phyloP scores from a whole-genome alignment of 2,797 vertebrate species.

The Thaleichthys pacificus region DNA sequence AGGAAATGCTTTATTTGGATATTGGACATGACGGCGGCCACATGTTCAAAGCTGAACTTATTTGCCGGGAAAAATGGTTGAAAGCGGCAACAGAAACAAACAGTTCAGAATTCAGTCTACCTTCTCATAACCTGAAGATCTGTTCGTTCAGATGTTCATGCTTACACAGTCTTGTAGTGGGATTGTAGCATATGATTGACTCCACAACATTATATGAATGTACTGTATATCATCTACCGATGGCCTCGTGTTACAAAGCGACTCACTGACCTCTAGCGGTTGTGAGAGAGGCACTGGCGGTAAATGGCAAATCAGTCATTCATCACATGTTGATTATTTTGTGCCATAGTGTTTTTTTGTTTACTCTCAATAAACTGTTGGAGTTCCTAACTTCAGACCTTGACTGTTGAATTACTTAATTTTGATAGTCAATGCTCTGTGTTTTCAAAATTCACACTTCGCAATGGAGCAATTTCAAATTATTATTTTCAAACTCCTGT shows the following conservation, averaged over 20 bases:
- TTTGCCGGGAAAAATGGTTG: not conserved
- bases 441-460: not conserved
- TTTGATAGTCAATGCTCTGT: not conserved
- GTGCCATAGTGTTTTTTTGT: not conserved
- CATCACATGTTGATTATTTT: not conserved
- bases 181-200: too few species aligned
- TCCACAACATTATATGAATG: not conserved
- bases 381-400: not conserved
- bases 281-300: not conserved
- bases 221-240: not conserved
- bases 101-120: not conserved
- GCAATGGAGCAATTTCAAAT: not conserved
- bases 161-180: too few species aligned
- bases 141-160: too few species aligned
- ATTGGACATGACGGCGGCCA: not conserved
- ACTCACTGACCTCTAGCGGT: constrained; percentile 1
- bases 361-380: not conserved
- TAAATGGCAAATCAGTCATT: not conserved
- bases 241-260: not conserved
- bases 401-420: not conserved
- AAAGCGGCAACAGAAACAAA: not conserved
- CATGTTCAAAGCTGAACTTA: not conserved
- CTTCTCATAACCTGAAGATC: too few species aligned
- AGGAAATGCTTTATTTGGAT: not conserved
- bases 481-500: not conserved